Evolutionary conservation across 2,113 vertebrate species (phyloP).

Genomic region (Sprattus sprattus): DNA sequence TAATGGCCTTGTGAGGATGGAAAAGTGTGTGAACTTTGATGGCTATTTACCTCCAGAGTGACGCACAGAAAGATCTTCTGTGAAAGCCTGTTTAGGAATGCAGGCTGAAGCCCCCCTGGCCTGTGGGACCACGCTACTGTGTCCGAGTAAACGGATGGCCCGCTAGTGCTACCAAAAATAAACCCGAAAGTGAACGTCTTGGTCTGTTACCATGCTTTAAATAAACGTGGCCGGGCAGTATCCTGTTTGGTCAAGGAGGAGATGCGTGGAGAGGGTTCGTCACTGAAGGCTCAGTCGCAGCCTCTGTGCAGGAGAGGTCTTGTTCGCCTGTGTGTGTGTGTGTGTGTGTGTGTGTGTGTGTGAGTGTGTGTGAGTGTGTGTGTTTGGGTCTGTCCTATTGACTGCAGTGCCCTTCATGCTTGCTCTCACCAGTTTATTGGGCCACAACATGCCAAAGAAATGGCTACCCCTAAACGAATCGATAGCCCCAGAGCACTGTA

Average conservation of each 20-base stretch:
- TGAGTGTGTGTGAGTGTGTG: constrained; percentile 22
- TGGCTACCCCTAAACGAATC: not conserved
- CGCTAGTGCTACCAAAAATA: not conserved
- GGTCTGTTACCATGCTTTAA: constrained; percentile 6
- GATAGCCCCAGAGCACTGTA: not conserved
- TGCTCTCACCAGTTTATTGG: constrained; percentile 7
- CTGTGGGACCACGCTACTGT: not conserved
- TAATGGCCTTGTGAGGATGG: not conserved
- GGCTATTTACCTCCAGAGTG: not conserved
- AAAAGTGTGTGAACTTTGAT: too few species aligned
- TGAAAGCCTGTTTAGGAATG: not conserved
- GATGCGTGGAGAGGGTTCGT: not conserved
- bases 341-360: not conserved
- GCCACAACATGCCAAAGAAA: not conserved
- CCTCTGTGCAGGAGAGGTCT: not conserved
- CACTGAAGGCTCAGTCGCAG: not conserved
- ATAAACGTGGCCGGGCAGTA: not conserved
- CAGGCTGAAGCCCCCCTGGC: not conserved
- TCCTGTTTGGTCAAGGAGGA: constrained; percentile 16
- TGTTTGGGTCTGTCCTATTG: constrained; percentile 27
- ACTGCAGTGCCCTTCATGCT: constrained; percentile 22
- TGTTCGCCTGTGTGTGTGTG: not conserved
- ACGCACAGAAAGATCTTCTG: not conserved
- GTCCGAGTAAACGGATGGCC: constrained; percentile 1
- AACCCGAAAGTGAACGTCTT: not conserved